Conservation (phyloP, 2,888 invertebrate species). For the Cartodere bifasciata region DNA sequence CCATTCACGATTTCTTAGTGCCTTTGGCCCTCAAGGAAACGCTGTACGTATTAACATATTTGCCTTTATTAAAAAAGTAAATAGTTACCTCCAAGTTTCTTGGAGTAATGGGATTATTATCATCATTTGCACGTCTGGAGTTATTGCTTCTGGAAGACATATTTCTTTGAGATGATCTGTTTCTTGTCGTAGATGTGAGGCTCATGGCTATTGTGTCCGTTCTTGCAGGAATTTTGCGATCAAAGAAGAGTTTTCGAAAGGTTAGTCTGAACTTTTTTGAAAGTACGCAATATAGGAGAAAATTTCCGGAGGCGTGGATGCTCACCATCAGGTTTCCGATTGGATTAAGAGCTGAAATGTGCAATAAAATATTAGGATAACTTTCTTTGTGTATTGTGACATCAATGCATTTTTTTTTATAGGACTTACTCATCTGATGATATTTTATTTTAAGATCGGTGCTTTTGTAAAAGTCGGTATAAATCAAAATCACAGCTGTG, state of each 20-base stretch:
- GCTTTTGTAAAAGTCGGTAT: conserved; percentile 28
- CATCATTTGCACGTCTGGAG: conserved; percentile 25
- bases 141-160: conserved; percentile 24
- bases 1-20: too few species aligned
- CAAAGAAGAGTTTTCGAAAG: conserved; percentile 29
- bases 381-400: too few species aligned
- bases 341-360: conserved; percentile 46
- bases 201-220: conserved; percentile 27
- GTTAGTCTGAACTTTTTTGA: conserved; percentile 61
- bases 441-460: too few species aligned
- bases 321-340: conserved; percentile 58
- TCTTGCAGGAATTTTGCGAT: conserved; percentile 20
- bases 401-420: too few species aligned
- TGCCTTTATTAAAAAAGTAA: conserved; percentile 32
- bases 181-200: conserved; percentile 21
- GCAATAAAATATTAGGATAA: conserved; percentile 10
- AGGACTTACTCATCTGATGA: too few species aligned
- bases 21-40: conserved; percentile 18
- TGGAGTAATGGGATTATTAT: conserved; percentile 29
- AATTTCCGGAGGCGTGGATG: conserved; percentile 64
- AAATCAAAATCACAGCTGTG: conserved; percentile 46
- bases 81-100: conserved; percentile 36
- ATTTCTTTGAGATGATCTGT: conserved; percentile 14
- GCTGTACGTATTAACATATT: conserved; percentile 31
- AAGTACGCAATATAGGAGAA: conserved; percentile 64